Base-by-base conservation (phyloP, 2,888 invertebrate genomes). In the Girardia tigrina region DNA sequence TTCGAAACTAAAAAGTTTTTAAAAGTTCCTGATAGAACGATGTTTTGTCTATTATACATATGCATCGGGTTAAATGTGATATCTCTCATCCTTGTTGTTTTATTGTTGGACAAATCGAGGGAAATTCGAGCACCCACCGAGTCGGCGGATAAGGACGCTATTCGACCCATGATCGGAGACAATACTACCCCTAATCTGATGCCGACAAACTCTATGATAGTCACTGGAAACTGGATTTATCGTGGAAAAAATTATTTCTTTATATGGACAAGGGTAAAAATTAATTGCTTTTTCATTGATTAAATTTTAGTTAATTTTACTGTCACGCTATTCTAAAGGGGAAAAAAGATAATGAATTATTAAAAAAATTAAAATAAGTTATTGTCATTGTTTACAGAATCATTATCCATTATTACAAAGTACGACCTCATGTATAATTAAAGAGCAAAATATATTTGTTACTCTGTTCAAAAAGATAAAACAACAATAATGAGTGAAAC, bases 41-140 rank as follows among this genome's bases (percentile, higher is more conserved):
- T 56, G 56, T 56, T 20, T n/a, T 56, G 56, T n/a, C 56, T 56
- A n/a, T 16, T 56, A 4, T 56, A 56, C 56, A 56, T 56, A 56
- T 56, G 56, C n/a, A 56, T 56, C 23, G 56, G 56, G 4, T 23
- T 56, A 6, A 56, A 56, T 56, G 56, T 56, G 4, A n/a, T 56
- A 4, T 56, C 56, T 23, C n/a, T 56, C 4, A 56, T 56, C n/a
- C 56, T 56, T 8, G 56, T 56, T 6, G n/a, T 56, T 8, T 23
- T 56, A 6, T 23, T 56, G n/a, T n/a, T 56, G 56, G 56, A 56
- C 23, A 56, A 56, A 56, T 56, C 56, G 23, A 4, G 56, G n/a
- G 23, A n/a, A n/a, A 16, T 56, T 2, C 4, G 56, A 56, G 23
- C 23, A 56, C 56, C 56, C 2, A 20, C 56, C 8, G 20, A 56